Evolutionary conservation across 2,888 invertebrate genomes (phyloP).

Genomic region (Drosophila histrio): DNA sequence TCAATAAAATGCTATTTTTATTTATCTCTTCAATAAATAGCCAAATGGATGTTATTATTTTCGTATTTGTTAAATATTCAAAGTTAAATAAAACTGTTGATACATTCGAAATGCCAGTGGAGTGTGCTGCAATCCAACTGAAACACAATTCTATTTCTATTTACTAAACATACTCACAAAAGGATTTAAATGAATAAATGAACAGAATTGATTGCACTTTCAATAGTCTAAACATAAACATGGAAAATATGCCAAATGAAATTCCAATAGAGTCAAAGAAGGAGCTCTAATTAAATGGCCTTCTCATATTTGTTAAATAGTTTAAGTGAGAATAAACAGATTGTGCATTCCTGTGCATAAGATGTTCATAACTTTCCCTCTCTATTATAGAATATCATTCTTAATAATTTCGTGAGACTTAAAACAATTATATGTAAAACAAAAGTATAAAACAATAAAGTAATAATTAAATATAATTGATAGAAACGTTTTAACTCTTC

Average conservation of each 20-base stretch:
- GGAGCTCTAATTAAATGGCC: not conserved
- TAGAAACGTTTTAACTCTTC: not conserved
- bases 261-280: slow-evolving; percentile 1
- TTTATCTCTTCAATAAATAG: not conserved
- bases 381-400: too few relatives aligned
- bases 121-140: not conserved
- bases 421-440: too few relatives aligned
- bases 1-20: too few relatives aligned
- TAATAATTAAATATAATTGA: too few relatives aligned
- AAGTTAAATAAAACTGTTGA: not conserved
- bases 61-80: not conserved
- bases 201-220: slow-evolving; percentile 5
- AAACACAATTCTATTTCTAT: slow-evolving; percentile 1
- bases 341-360: not conserved
- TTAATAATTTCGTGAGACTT: too few relatives aligned
- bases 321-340: not conserved
- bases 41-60: not conserved
- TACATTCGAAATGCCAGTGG: not conserved
- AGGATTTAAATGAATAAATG: slow-evolving; percentile 11
- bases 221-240: slow-evolving; percentile 9
- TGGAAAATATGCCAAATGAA: not conserved
- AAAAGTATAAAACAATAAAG: too few relatives aligned
- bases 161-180: slow-evolving; percentile 4
- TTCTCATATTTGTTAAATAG: not conserved
- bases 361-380: too few relatives aligned